These are phyloP conservation scores for Phodopus roborovskii DNA, from an alignment of 2,113 vertebrate genomes.

Conservation along the genomic window DNA sequence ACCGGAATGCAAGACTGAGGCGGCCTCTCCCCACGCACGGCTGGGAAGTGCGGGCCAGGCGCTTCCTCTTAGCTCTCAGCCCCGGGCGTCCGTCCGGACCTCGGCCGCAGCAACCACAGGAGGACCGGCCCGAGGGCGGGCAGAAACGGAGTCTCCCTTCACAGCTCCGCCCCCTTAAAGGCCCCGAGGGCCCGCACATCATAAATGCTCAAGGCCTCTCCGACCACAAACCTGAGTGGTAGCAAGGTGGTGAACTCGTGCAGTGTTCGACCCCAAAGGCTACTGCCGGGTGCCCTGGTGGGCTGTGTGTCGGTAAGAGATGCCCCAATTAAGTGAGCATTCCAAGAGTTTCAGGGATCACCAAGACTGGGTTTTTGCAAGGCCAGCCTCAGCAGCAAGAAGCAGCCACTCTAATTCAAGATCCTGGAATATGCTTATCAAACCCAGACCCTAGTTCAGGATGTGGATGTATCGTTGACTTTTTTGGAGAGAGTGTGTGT, in stretches of 20 bases:
- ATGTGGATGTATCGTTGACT: neutral
- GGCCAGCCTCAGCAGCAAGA: neutral
- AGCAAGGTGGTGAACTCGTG: neutral
- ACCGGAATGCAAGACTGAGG: neutral
- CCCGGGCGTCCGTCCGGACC: constrained; percentile 36
- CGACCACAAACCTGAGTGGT: neutral
- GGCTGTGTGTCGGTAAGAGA: neutral
- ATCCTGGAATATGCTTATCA: neutral
- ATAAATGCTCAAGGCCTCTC: neutral
- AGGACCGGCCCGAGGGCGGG: constrained; percentile 35
- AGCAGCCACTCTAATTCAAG: neutral
- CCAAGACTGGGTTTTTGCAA: neutral
- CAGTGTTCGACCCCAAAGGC: neutral
- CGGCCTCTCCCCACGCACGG: neutral
- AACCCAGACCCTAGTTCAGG: neutral
- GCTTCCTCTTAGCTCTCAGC: constrained; percentile 54
- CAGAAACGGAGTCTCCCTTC: too few species aligned
- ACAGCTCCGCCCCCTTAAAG: constrained; percentile 56
- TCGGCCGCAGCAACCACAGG: constrained; percentile 28
- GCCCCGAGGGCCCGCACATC: neutral
- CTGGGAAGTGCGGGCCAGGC: neutral
- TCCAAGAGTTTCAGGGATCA: neutral
- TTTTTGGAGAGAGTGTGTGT: too few species aligned
- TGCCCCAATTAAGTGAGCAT: neutral
- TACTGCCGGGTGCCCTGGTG: neutral